Percentiles rank a stretch among this genome's conserved stretches.
phyloP scores from a whole-genome alignment of 35 echinoderm and acorn worm genomes.

The Diadema setosum region DNA sequence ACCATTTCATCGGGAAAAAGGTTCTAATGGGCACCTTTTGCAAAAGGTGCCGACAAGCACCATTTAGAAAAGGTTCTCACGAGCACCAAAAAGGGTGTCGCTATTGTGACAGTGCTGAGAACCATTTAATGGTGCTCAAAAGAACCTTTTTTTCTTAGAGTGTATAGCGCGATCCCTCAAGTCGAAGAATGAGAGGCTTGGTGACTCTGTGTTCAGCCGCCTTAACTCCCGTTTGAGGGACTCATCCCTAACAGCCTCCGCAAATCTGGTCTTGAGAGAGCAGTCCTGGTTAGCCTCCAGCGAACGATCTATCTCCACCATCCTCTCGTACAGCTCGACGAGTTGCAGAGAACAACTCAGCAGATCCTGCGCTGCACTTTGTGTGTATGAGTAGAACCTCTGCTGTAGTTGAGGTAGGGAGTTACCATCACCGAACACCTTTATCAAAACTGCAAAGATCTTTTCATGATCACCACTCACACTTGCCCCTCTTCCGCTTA shows the following conservation, averaged over 20 bases:
- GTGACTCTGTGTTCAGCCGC: too few species aligned
- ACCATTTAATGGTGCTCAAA: too few species aligned
- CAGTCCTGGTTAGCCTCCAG: background rate
- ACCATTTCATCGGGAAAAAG: too few species aligned
- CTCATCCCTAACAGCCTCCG: conserved; percentile 36
- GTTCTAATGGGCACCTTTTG: too few species aligned
- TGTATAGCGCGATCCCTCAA: conserved; percentile 27
- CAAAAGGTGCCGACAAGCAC: too few species aligned
- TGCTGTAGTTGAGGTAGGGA: conserved; percentile 62
- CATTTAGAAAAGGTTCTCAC: too few species aligned
- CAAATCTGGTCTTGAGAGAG: conserved; percentile 50
- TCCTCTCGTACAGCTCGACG: conserved; percentile 44
- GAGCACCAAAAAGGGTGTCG: too few species aligned
- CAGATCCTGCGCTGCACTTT: background rate
- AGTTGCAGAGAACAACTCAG: conserved; percentile 38
- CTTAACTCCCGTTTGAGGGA: conserved; percentile 42
- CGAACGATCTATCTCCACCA: conserved; percentile 2
- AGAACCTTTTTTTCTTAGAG: too few species aligned
- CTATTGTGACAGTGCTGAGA: too few species aligned
- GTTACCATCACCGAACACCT: conserved; percentile 78
- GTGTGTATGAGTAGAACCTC: conserved; percentile 48
- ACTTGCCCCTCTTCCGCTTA: conserved; percentile 10
- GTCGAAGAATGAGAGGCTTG: conserved; percentile 56
- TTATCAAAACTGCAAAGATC: conserved; percentile 38
- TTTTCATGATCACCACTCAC: background rate